phyloP scores from a whole-genome alignment of 2,888 invertebrate genomes.

The Himalopsyche kuldschensis region DNA sequence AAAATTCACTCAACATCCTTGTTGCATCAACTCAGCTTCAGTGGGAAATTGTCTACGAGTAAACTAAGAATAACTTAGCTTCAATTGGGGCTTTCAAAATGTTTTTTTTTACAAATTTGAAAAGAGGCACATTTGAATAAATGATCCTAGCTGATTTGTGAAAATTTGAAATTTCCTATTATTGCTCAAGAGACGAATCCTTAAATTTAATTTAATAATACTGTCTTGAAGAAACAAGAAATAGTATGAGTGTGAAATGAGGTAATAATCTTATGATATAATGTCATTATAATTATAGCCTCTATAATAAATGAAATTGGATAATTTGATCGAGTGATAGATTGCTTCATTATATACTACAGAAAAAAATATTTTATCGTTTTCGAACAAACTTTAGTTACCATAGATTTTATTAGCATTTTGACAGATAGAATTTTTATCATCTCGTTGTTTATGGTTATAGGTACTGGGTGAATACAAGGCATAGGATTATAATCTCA shows the following conservation, averaged over 20 bases:
- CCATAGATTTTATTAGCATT: neutral
- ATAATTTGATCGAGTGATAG: neutral
- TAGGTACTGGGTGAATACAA: slow-evolving; percentile 6
- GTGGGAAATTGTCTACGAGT: neutral
- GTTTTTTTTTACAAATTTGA: neutral
- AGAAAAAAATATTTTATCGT: neutral
- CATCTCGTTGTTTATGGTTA: neutral
- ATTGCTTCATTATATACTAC: neutral
- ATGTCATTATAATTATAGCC: neutral
- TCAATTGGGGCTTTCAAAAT: neutral
- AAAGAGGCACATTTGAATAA: neutral
- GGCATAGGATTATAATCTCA: neutral
- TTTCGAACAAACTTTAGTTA: neutral
- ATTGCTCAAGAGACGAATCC: slow-evolving; percentile 30
- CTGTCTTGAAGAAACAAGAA: neutral
- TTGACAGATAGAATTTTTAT: neutral
- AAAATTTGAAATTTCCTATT: neutral
- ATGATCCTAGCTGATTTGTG: neutral
- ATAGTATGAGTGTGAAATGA: neutral
- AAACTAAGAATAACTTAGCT: neutral
- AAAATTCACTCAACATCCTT: too few relatives aligned
- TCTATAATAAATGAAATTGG: neutral
- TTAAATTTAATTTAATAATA: slow-evolving; percentile 19
- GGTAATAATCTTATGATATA: neutral
- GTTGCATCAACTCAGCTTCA: too few relatives aligned